These are phyloP conservation scores for Loxodonta africana DNA, from an alignment of 2,113 vertebrate species.

Conservation along the genomic window DNA sequence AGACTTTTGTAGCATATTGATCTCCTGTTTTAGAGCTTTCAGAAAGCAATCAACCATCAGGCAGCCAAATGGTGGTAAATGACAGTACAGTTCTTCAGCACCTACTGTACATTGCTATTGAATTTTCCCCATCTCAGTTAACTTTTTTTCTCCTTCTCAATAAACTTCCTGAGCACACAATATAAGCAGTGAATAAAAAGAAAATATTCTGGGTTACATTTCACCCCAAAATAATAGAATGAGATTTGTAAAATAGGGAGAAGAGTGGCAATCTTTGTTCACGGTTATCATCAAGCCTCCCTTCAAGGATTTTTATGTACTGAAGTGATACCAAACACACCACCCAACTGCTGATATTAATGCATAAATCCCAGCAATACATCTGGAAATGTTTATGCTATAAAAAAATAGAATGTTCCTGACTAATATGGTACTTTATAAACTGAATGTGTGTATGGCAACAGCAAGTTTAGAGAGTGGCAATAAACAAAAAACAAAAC, in stretches of 20 bases:
- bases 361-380: slow-evolving; percentile 83
- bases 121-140: slow-evolving; percentile 78
- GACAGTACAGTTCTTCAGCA: slow-evolving; percentile 67
- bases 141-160: slow-evolving; percentile 58
- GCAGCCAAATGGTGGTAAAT: slow-evolving; percentile 67
- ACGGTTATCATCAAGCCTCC: slow-evolving; percentile 79
- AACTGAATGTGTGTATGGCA: slow-evolving; percentile 63
- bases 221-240: slow-evolving; percentile 82
- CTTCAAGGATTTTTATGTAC: slow-evolving; percentile 82
- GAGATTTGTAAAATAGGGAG: slow-evolving; percentile 77
- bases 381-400: slow-evolving; percentile 79
- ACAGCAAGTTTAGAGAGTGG: slow-evolving; percentile 55
- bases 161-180: slow-evolving; percentile 80
- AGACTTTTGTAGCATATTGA: slow-evolving; percentile 75
- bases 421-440: slow-evolving; percentile 66
- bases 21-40: slow-evolving; percentile 69
- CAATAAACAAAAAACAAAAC: slow-evolving; percentile 71
- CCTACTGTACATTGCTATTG: slow-evolving; percentile 59
- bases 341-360: slow-evolving; percentile 83
- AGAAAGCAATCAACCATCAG: slow-evolving; percentile 72
- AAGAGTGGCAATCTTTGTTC: slow-evolving; percentile 70
- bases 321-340: slow-evolving; percentile 72
- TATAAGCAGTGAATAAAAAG: slow-evolving; percentile 78
- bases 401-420: slow-evolving; percentile 81
- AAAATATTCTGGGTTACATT: slow-evolving; percentile 83